Percentiles rank a stretch among this genome's conserved stretches.
Conservation (phyloP, 2,113 vertebrate species). For the Cryptotis parvus region DNA sequence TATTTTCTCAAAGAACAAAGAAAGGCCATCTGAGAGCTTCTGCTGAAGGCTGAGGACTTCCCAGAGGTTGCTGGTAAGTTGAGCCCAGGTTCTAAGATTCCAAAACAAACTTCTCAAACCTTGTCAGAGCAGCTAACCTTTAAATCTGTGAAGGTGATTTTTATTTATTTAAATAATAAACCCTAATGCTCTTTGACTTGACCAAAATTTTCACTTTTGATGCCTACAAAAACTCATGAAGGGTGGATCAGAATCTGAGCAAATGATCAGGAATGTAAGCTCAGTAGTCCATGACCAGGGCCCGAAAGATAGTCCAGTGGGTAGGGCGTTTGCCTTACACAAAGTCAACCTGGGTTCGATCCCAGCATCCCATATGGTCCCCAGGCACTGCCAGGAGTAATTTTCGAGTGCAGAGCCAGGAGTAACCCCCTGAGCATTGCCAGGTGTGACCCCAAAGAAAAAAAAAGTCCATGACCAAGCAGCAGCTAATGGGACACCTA, state of each 20-base stretch:
- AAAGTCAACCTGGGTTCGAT: too few species aligned
- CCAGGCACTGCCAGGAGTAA: too few species aligned
- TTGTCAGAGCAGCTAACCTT: neutral
- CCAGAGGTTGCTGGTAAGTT: conserved; percentile 34
- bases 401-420: too few species aligned
- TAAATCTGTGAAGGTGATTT: neutral
- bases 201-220: neutral
- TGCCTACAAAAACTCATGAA: neutral
- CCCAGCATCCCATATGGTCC: too few species aligned
- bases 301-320: too few species aligned
- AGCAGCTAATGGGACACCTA: neutral
- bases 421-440: too few species aligned
- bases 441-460: too few species aligned
- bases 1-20: conserved; percentile 53
- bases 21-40: conserved; percentile 19
- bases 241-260: neutral
- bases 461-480: too few species aligned
- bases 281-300: too few species aligned
- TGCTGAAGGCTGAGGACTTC: conserved; percentile 10
- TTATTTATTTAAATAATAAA: conserved; percentile 23
- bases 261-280: neutral
- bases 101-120: conserved; percentile 38
- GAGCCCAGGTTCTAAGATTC: conserved; percentile 30
- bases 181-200: neutral
- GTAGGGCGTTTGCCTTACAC: too few species aligned